These are phyloP conservation scores for Serilophus lunatus DNA, from an alignment of 2,113 vertebrate genomes.

Conservation along the genomic window DNA sequence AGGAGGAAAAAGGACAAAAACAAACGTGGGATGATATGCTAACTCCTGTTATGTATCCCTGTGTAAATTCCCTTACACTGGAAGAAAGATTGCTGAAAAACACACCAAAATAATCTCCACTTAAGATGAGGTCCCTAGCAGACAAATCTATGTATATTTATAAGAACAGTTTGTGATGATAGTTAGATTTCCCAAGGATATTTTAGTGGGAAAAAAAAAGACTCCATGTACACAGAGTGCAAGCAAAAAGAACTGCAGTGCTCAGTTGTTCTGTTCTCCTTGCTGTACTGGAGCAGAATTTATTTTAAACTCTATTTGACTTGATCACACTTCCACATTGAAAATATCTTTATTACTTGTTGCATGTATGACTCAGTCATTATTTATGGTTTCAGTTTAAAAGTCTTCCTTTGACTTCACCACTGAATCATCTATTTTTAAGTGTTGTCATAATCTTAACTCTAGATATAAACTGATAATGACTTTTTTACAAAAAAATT, in stretches of 20 bases:
- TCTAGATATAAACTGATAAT: not conserved
- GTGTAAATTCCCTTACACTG: not conserved
- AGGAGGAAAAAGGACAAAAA: not conserved
- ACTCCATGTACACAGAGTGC: not conserved
- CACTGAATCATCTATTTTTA: not conserved
- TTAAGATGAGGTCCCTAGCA: not conserved
- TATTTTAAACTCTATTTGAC: not conserved
- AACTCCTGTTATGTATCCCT: not conserved
- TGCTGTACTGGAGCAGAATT: not conserved
- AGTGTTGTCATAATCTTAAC: not conserved
- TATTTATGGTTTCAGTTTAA: not conserved
- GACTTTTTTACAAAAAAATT: not conserved
- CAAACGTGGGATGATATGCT: not conserved
- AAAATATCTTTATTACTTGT: slow-evolving; percentile 1
- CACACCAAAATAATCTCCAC: not conserved
- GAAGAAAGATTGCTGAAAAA: not conserved
- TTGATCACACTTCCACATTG: not conserved
- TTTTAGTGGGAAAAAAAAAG: not conserved
- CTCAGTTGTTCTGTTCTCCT: not conserved
- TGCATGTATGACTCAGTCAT: not conserved
- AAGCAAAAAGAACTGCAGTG: not conserved
- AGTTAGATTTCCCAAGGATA: not conserved
- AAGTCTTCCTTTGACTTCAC: not conserved
- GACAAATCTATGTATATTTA: slow-evolving; percentile 7
- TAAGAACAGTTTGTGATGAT: not conserved